A percentile compares a stretch with the other conserved stretches of the same genome.
phyloP scores from a whole-genome alignment of 2,797 vertebrate genomes.

The Peromyscus eremicus region DNA sequence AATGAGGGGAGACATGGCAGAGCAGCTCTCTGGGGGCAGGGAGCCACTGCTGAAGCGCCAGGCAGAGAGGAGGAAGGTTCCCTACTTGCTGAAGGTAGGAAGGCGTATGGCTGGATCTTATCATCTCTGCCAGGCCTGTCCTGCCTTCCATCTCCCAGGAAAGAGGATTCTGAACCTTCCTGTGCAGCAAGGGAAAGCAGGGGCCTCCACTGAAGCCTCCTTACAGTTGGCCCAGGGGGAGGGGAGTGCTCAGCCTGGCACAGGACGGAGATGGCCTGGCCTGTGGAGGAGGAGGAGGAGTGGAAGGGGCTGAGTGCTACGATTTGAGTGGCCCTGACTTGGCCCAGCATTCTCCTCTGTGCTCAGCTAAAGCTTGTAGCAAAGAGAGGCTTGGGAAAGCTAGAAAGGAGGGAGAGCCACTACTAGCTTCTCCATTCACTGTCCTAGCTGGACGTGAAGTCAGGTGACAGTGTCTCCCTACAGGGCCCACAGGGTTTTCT shows the following conservation, averaged over 20 bases:
- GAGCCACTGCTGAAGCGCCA: constrained; percentile 68
- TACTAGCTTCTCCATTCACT: background rate
- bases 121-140: constrained; percentile 44
- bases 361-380: constrained; percentile 21
- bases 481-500: background rate
- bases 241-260: background rate
- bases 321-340: constrained; percentile 4
- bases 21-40: constrained; percentile 70
- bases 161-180: background rate
- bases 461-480: constrained; percentile 20
- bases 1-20: constrained; percentile 69
- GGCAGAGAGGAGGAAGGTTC: constrained; percentile 49
- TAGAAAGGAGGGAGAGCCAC: background rate
- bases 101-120: constrained; percentile 6
- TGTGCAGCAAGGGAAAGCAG: background rate
- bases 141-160: constrained; percentile 29
- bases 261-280: constrained; percentile 1
- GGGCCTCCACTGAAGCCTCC: background rate
- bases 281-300: constrained; percentile 1
- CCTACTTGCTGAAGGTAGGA: constrained; percentile 48
- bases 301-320: background rate
- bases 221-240: background rate
- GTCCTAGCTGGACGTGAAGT: constrained; percentile 28
- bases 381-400: background rate
- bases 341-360: constrained; percentile 34